Evolutionary conservation across 2,888 invertebrate species (phyloP), one percentile per base, ranked within the genome.

Genomic region (Meta bourneti): DNA sequence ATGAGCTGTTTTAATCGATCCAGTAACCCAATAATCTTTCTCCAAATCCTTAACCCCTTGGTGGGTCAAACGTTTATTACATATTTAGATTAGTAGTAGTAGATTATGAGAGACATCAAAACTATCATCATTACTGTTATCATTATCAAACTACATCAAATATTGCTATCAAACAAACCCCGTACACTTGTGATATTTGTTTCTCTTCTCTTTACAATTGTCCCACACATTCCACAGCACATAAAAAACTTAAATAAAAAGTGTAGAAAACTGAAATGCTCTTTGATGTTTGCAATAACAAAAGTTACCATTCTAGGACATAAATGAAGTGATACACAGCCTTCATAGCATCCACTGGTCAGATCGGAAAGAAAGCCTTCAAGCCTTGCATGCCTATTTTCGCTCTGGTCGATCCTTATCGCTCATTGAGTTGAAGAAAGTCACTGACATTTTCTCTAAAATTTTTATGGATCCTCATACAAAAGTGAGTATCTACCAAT

Each of bases 381-480:
- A 93, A 93, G 95, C 91, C 93, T 82, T 94, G 7, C 94, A 94
- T 75, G 90, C 92, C 34, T 93, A 94, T 84, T 96, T 96, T 94
- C 97, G 97, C 20, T 93, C 93, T 48, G 84, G 92, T 9, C 96
- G 96, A 0, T 95, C 96, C 0, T 95, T 97, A 0, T 96, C 96
- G 0, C 96, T 96, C 7, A 96, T 96, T 89, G 98, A 98, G 94
- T 95, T 98, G 90, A 96, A 97, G 93, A 96, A 97, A 93, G 96
- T 98, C 16, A 97, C 98, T 0, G 99, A 99, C 94, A 97, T 98
- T 93, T 98, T 99, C 94, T 97, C 98, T 93, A 97, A 98, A 95
- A 98, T 99, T 98, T 99, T 99, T 95, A 98, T 98, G 96, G 99
- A 99, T 95, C 98, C 98, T 4, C 98, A 99, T 95, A 96, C 98